Evolutionary conservation across 1,140 invertebrate genomes (phyloP), one percentile per base, ranked within the genome.

Genomic region (Procambarus virginalis): DNA sequence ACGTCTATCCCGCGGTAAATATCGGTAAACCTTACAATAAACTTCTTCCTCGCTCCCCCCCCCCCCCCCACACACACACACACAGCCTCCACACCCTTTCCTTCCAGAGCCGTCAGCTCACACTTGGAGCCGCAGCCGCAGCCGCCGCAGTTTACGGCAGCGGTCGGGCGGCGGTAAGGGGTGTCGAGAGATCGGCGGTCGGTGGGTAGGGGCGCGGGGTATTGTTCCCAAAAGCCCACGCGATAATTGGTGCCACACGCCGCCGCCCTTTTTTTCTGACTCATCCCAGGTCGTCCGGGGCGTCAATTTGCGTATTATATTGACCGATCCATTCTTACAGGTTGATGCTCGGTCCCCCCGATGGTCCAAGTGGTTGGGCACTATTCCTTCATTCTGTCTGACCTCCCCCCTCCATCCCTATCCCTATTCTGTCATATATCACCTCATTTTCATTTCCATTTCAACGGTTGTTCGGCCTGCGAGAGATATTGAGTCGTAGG

Each of bases 11-110:
- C 77, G 81, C 81, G 58, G 82, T 89, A 89, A 89, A 89, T 89
- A 89, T 89, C 87, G 87, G 87, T 76, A 89, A 89, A 89, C 80
- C 87, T 89, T 83, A 89, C 87, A 84, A 89, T 89, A 89, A 89
- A 89, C 87, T 84, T 83, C 34, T 80, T 58, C 70, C 73, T 64
- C 79, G 58, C 73, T 20, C 75, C 78, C 46, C 51, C 51, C 51
- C 45, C n/a, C 51, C 51, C 55, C 82, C 79, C 14, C 73, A 5
- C 70, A 22, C 80, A 3, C 80, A 64, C 80, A 22, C 34, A 34
- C 34, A 0, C 51, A 2, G 51, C 51, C 51, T 55, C 51, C 51
- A n/a, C 34, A 5, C 49, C 22, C 14, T 10, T n/a, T 22, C 79
- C 34, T 64, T 58, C 58, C 79, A 58, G 55, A 1, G 34, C 34